These are phyloP conservation scores for Isaurus tuberculatus DNA, from an alignment of 92 coral and sea anemone genomes.

Conservation along the genomic window DNA sequence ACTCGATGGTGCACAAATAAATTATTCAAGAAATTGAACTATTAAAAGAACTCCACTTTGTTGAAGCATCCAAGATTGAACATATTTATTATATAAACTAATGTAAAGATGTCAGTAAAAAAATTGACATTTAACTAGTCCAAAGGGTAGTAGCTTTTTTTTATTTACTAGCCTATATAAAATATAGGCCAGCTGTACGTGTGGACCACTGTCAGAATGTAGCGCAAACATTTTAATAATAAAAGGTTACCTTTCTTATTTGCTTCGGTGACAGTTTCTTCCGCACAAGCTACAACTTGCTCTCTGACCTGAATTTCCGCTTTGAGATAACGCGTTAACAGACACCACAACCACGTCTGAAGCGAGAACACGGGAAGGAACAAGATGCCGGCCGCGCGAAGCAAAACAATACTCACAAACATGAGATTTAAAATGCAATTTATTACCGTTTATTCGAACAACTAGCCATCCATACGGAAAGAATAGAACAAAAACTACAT, in stretches of 20 bases:
- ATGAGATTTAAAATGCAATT: constrained; percentile 27
- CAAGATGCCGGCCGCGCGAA: constrained; percentile 49
- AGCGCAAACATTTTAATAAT: neutral
- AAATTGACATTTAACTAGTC: neutral
- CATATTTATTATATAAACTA: too few species aligned
- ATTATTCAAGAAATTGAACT: neutral
- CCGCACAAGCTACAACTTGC: neutral
- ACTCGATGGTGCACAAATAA: neutral
- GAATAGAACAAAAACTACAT: constrained; percentile 12
- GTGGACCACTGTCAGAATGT: neutral
- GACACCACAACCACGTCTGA: constrained; percentile 30
- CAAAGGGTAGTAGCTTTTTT: neutral
- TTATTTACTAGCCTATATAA: neutral
- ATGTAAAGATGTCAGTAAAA: neutral
- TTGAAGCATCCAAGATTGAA: neutral
- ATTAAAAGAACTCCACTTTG: neutral
- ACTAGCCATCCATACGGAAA: constrained; percentile 43
- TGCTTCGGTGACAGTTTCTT: neutral
- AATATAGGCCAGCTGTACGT: neutral
- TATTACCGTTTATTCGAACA: constrained; percentile 46
- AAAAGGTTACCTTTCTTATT: neutral
- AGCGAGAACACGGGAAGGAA: constrained; percentile 18
- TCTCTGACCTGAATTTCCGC: constrained; percentile 9
- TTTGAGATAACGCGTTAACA: neutral
- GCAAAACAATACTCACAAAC: constrained; percentile 38